A percentile compares a stretch with the other conserved stretches of the same genome.
Evolutionary conservation across 2,888 invertebrate genomes (phyloP).

Genomic region (Rhagium mordax): DNA sequence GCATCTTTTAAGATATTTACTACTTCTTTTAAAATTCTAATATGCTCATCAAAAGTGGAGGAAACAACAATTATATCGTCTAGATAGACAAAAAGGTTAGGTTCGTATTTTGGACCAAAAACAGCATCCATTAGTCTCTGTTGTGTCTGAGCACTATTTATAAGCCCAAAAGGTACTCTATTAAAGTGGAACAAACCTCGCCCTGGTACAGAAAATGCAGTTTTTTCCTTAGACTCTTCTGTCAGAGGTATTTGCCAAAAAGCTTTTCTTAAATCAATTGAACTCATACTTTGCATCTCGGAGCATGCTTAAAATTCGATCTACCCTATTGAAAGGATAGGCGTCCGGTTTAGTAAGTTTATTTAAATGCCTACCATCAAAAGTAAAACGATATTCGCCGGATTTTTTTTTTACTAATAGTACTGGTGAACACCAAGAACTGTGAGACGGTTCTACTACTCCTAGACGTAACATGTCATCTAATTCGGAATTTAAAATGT

Average conservation of each 20-base stretch:
- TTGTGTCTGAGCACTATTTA: conserved; percentile 47
- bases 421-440: conserved; percentile 54
- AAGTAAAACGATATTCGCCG: conserved; percentile 24
- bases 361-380: conserved; percentile 38
- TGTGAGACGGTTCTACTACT: conserved; percentile 51
- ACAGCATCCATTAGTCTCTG: conserved; percentile 51
- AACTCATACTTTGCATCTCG: conserved; percentile 34
- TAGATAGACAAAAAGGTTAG: conserved; percentile 42
- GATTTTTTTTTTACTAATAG: conserved; percentile 50
- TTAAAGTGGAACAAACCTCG: conserved; percentile 36
- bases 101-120: conserved; percentile 50
- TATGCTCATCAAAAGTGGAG: conserved; percentile 46
- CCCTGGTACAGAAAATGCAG: conserved; percentile 56
- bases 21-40: conserved; percentile 26
- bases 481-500: conserved; percentile 45
- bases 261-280: conserved; percentile 36
- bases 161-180: conserved; percentile 54
- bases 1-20: conserved; percentile 25
- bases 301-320: conserved; percentile 41
- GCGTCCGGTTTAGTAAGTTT: conserved; percentile 22
- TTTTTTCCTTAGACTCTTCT: conserved; percentile 42
- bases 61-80: conserved; percentile 50
- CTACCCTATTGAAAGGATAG: conserved; percentile 39
- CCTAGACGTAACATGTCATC: conserved; percentile 50
- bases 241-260: conserved; percentile 55